Evolutionary conservation across 2,888 invertebrate genomes (phyloP).

Genomic region (Timandra comae): DNA sequence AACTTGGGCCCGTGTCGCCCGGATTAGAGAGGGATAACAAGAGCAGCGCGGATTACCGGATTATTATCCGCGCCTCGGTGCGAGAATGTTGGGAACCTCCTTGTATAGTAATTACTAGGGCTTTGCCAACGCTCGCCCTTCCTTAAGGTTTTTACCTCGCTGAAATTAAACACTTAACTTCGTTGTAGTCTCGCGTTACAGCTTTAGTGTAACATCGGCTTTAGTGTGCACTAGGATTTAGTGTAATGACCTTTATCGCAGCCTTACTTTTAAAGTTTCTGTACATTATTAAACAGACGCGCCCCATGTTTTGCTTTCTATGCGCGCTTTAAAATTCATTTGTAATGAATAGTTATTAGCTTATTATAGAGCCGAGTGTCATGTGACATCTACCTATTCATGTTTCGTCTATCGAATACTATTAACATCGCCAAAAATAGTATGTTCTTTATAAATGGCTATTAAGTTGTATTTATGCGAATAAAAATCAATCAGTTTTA

Average conservation of each 20-base stretch:
- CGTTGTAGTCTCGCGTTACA: conserved; percentile 12
- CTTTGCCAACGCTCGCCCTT: conserved; percentile 24
- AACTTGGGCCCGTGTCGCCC: not conserved
- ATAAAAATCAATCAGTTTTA: conserved; percentile 2
- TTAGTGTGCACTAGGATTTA: conserved; percentile 16
- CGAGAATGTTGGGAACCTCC: conserved; percentile 31
- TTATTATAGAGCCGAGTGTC: too few relatives aligned
- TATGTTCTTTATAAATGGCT: too few relatives aligned
- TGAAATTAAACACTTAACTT: conserved; percentile 24
- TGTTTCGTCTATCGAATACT: too few relatives aligned
- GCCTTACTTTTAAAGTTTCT: too few relatives aligned
- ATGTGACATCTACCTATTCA: too few relatives aligned
- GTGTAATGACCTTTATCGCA: conserved; percentile 1
- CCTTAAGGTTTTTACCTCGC: conserved; percentile 24
- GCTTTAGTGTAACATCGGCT: conserved; percentile 6
- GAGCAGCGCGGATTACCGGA: conserved; percentile 37
- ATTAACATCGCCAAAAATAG: too few relatives aligned
- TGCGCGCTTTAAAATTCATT: too few relatives aligned
- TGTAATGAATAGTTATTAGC: too few relatives aligned
- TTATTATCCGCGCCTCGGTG: conserved; percentile 23
- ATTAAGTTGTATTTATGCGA: too few relatives aligned
- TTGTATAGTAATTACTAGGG: conserved; percentile 47
- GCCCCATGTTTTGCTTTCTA: too few relatives aligned
- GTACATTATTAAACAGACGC: too few relatives aligned
- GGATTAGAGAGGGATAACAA: conserved; percentile 18